Evolutionary conservation across 1,140 invertebrate species (phyloP).

Genomic region (Pseudomyrmex pallidus): DNA sequence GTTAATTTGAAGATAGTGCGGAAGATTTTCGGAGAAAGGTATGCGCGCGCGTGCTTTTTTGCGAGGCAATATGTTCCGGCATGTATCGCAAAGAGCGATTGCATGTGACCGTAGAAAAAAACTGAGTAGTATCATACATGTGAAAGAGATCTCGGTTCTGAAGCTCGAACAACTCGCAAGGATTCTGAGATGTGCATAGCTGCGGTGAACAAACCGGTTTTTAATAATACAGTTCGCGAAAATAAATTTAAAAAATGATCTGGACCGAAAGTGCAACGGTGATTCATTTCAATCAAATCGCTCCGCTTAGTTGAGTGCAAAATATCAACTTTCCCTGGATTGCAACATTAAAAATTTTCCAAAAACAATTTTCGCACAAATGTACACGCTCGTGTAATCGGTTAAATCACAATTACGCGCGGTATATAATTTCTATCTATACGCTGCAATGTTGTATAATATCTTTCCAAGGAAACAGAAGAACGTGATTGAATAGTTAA

Average conservation of each 20-base stretch:
- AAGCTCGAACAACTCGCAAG: neutral
- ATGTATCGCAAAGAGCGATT: neutral
- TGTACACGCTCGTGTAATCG: no score
- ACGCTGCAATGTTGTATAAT: no score
- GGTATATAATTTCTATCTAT: no score
- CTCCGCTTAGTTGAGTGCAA: constrained; percentile 14
- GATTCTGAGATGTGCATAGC: neutral
- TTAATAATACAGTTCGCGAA: neutral
- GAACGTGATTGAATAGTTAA: no score
- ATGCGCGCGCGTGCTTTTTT: neutral
- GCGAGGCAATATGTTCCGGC: neutral
- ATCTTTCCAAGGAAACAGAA: no score
- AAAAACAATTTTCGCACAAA: neutral
- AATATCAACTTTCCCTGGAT: constrained; percentile 20
- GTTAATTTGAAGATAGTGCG: neutral
- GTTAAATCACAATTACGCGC: no score
- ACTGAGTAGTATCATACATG: neutral
- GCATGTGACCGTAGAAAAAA: neutral
- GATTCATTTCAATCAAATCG: neutral
- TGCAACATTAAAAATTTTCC: constrained; percentile 34
- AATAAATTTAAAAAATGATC: constrained; percentile 7
- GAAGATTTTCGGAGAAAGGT: neutral
- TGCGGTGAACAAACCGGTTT: neutral
- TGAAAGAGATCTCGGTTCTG: neutral
- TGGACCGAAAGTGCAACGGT: constrained; percentile 7